Evolutionary conservation across 2,113 vertebrate species (phyloP), one percentile per base, ranked within the genome.

Genomic region (Drymodes brunneopygia): DNA sequence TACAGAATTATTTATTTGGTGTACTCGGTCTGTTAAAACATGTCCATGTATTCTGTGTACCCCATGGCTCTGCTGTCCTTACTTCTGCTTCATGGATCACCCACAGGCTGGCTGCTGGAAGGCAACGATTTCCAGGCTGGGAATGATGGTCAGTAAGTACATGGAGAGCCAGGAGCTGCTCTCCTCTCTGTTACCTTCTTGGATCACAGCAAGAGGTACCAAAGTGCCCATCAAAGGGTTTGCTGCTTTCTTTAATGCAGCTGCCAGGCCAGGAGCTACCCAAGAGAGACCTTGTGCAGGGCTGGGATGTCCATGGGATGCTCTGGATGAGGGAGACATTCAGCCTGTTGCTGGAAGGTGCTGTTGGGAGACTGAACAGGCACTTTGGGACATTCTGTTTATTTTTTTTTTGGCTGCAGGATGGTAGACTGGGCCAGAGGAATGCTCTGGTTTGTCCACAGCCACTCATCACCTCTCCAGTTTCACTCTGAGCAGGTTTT

Each of bases 1-100:
- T 96, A 97, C 93, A 94, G 95, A 94, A 83, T 94, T 98, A 98
- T 98, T 98, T 98, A 98, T 98, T 98, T 97, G 92, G 92, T 97
- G 95, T 98, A 97, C 81, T 97, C 93, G 0, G 56, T 97, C 92
- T 96, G 92, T 90, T 94, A 60, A 94, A 90, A 93, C 50, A 42
- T 33, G 66, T 81, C 94, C 94, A 92, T 86, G 90, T 97, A 97
- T 93, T 84, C 90, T 94, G 78, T 93, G 78, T 96, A 97, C 47
- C 88, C 93, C 89, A 3, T 53, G 29, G 71, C 95, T 90, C 94
- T 86, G 72, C 91, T 96, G 82, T 97, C 72, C 0, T 96, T 95
- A 22, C 29, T 85, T 33, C 24, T 48, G 72, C 42, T 66, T 33
- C 45, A 0, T 9, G 62, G 44, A 25, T 71, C 40, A 40, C 4